Evolutionary conservation across 2,888 invertebrate species (phyloP).

Genomic region (Pediacus dermestoides): DNA sequence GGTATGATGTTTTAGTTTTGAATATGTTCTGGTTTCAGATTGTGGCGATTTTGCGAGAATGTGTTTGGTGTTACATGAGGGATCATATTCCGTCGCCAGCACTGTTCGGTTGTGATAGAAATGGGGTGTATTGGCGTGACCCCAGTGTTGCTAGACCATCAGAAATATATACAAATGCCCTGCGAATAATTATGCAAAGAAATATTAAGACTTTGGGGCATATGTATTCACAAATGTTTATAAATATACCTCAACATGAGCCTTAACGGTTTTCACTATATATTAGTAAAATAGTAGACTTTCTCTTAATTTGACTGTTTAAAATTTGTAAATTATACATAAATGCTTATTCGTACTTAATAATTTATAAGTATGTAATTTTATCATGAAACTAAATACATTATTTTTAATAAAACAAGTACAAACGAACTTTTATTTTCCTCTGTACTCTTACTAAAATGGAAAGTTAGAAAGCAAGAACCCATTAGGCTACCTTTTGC

Average conservation of each 20-base stretch:
- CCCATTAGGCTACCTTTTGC: too few relatives aligned
- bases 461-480: too few relatives aligned
- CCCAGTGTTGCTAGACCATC: slow-evolving; percentile 67
- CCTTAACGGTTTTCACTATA: too few relatives aligned
- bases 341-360: too few relatives aligned
- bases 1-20: slow-evolving; percentile 7
- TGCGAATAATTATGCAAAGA: slow-evolving; percentile 74
- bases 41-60: slow-evolving; percentile 75
- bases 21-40: slow-evolving; percentile 53
- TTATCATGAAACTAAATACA: too few relatives aligned
- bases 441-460: too few relatives aligned
- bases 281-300: too few relatives aligned
- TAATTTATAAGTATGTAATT: too few relatives aligned
- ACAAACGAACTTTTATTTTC: too few relatives aligned
- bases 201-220: slow-evolving; percentile 74
- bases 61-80: slow-evolving; percentile 85
- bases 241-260: slow-evolving; percentile 42
- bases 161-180: slow-evolving; percentile 72
- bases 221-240: slow-evolving; percentile 73
- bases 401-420: too few relatives aligned
- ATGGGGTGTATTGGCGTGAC: slow-evolving; percentile 75
- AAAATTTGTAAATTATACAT: too few relatives aligned
- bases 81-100: slow-evolving; percentile 86
- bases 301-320: too few relatives aligned
- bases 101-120: slow-evolving; percentile 66